Evolutionary conservation across 2,113 vertebrate species (phyloP).

Genomic region (Corythornis cristatus): DNA sequence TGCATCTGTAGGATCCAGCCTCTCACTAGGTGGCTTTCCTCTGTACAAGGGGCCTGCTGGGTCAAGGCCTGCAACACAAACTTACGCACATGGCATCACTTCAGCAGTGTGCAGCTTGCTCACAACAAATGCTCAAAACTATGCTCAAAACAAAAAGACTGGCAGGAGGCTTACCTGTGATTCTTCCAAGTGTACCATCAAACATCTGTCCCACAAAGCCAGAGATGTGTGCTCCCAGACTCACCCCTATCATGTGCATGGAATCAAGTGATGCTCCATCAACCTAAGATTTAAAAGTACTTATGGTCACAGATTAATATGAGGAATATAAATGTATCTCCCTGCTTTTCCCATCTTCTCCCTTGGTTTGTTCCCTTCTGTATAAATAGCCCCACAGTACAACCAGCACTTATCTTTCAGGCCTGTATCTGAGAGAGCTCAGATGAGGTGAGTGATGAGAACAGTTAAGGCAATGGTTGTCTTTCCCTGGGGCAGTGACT

Average conservation of each 20-base stretch:
- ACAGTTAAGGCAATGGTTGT: neutral
- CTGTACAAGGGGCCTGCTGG: slow-evolving; percentile 90
- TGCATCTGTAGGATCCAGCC: slow-evolving; percentile 87
- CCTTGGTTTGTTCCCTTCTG: neutral
- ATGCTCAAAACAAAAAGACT: fast-evolving
- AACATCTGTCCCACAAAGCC: slow-evolving; percentile 90
- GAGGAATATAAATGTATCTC: neutral
- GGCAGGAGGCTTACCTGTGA: slow-evolving; percentile 83
- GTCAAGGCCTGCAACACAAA: slow-evolving; percentile 84
- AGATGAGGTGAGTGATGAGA: neutral
- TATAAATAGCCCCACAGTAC: neutral
- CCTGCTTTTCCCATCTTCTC: neutral
- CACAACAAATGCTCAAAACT: neutral
- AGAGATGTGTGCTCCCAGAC: slow-evolving; percentile 91
- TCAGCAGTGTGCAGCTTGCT: neutral
- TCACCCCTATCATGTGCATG: slow-evolving; percentile 91
- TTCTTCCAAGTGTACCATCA: slow-evolving; percentile 85
- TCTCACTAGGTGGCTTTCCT: slow-evolving; percentile 75
- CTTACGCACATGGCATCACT: neutral
- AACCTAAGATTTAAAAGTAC: slow-evolving; percentile 71
- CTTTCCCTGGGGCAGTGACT: neutral
- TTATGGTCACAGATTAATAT: neutral
- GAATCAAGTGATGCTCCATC: slow-evolving; percentile 81
- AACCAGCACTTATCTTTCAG: neutral
- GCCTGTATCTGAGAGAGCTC: neutral